Conservation (phyloP, 2,113 vertebrate genomes). For the Chrysemys picta region DNA sequence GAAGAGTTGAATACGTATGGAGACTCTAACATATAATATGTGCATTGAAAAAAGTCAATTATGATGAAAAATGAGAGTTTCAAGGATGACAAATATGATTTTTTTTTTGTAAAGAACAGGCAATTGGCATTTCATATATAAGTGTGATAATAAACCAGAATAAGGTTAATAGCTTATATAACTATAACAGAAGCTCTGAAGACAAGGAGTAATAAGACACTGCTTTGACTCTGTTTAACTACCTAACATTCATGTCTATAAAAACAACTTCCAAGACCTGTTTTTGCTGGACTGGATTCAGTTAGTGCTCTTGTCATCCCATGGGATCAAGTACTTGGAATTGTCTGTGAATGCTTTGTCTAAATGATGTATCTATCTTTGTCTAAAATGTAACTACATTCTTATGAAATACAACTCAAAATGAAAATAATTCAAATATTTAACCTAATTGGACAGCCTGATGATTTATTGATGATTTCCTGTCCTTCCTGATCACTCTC, state of each 20-base stretch:
- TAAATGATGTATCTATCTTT: slow-evolving; percentile 7
- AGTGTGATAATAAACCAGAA: slow-evolving; percentile 52
- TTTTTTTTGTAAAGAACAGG: slow-evolving; percentile 31
- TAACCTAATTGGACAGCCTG: background rate
- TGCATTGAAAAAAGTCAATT: slow-evolving; percentile 1
- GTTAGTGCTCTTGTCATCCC: slow-evolving; percentile 43
- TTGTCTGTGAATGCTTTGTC: slow-evolving; percentile 24
- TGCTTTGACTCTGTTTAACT: slow-evolving; percentile 53
- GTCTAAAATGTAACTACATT: background rate
- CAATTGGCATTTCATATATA: slow-evolving; percentile 30
- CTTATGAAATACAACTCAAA: slow-evolving; percentile 9
- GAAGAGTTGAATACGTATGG: fast-evolving
- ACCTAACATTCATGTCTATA: slow-evolving; percentile 58
- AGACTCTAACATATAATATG: background rate
- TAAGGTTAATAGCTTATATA: slow-evolving; percentile 28
- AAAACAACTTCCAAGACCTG: slow-evolving; percentile 66
- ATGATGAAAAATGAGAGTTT: slow-evolving; percentile 31
- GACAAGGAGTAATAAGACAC: slow-evolving; percentile 51
- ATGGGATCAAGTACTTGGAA: slow-evolving; percentile 46
- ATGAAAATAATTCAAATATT: background rate
- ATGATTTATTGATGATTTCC: background rate
- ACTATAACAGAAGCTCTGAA: slow-evolving; percentile 62
- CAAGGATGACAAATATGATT: slow-evolving; percentile 48
- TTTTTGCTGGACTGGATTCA: slow-evolving; percentile 65
- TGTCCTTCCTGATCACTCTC: background rate